phyloP scores from a whole-genome alignment of 1,140 invertebrate genomes.

The Megalopta genalis region DNA sequence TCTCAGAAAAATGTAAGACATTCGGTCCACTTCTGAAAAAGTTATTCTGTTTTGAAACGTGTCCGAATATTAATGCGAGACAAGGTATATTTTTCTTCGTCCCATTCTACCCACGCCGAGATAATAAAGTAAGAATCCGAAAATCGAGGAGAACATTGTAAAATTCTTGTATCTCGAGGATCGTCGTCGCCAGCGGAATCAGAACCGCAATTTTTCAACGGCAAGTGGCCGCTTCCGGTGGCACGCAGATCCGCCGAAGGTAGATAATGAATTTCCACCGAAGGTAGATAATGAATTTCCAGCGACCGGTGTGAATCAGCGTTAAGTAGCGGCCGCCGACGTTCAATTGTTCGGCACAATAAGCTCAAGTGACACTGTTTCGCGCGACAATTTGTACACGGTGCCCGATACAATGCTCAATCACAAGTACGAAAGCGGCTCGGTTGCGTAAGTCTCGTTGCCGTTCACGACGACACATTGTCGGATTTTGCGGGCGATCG shows the following conservation, averaged over 20 bases:
- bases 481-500: constrained; percentile 31
- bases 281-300: background rate
- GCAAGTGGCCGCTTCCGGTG: background rate
- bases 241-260: background rate
- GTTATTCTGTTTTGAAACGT: too few species aligned
- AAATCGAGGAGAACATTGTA: too few species aligned
- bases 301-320: background rate
- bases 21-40: too few species aligned
- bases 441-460: constrained; percentile 28
- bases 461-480: constrained; percentile 10
- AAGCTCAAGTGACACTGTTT: constrained; percentile 19
- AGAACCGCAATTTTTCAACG: background rate
- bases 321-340: constrained; percentile 14
- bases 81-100: too few species aligned
- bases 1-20: too few species aligned
- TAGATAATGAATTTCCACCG: background rate
- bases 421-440: background rate
- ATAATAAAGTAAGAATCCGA: too few species aligned
- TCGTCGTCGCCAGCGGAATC: background rate
- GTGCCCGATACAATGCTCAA: constrained; percentile 23
- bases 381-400: constrained; percentile 17
- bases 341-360: constrained; percentile 29
- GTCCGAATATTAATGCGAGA: too few species aligned
- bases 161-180: too few species aligned
- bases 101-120: too few species aligned